phyloP scores from a whole-genome alignment of 2,888 invertebrate genomes.

The Drosophila kanekoi region DNA sequence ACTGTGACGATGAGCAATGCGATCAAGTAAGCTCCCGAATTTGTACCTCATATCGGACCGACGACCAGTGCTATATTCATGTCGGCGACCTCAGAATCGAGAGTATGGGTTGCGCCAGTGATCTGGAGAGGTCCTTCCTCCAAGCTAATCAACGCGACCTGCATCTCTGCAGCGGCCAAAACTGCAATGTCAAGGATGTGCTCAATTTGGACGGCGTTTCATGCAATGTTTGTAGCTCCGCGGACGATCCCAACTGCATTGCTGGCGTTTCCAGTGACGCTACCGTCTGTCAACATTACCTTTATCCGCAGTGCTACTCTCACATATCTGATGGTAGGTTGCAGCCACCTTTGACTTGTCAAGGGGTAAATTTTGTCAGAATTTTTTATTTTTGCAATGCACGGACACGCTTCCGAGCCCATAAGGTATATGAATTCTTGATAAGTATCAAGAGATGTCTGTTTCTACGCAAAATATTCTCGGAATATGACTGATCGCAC shows the following conservation, averaged over 20 bases:
- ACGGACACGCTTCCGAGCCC: no score
- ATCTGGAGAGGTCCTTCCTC: slow-evolving; percentile 55
- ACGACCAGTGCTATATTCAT: slow-evolving; percentile 76
- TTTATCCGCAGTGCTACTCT: slow-evolving; percentile 67
- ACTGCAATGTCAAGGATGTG: slow-evolving; percentile 72
- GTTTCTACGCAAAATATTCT: no score
- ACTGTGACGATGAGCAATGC: slow-evolving; percentile 62
- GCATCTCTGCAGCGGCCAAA: slow-evolving; percentile 67
- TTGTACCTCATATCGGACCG: slow-evolving; percentile 69
- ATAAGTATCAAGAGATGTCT: no score
- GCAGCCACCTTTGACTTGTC: neutral
- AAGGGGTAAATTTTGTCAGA: no score
- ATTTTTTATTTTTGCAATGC: no score
- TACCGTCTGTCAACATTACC: slow-evolving; percentile 52
- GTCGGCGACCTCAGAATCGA: slow-evolving; percentile 60
- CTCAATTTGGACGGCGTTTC: slow-evolving; percentile 22
- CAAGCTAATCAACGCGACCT: slow-evolving; percentile 61
- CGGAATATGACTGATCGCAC: no score
- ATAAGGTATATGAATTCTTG: no score
- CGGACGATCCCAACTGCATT: slow-evolving; percentile 52
- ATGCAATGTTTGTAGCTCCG: slow-evolving; percentile 73
- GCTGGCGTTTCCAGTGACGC: fast-evolving
- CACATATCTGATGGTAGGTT: slow-evolving; percentile 59
- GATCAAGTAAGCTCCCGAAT: slow-evolving; percentile 28
- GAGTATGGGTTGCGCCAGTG: slow-evolving; percentile 80